Conservation (phyloP, 2,888 invertebrate genomes). For the Invenusta paracnida region DNA sequence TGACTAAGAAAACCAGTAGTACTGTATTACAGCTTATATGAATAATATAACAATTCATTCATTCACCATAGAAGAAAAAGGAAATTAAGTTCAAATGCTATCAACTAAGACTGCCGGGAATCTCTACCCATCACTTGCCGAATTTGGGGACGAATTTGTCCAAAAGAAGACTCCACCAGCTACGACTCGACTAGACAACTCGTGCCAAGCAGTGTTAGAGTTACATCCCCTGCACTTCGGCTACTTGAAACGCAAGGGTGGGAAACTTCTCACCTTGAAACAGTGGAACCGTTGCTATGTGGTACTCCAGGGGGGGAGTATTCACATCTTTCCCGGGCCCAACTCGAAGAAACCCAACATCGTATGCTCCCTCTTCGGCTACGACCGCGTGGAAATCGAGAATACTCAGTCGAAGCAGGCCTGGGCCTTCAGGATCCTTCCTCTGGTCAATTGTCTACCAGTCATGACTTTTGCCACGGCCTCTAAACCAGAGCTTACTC, state of each 20-base stretch:
- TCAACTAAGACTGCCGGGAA: no score
- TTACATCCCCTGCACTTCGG: neutral
- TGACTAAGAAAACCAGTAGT: no score
- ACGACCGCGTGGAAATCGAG: neutral
- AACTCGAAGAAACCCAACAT: neutral
- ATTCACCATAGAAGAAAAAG: no score
- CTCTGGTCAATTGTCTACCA: neutral
- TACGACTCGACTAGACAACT: no score
- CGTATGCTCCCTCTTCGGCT: neutral
- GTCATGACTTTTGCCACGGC: neutral
- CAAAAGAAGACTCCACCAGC: no score
- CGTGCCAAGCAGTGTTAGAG: neutral
- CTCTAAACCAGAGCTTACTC: constrained; percentile 10
- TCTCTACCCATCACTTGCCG: no score
- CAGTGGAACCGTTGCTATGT: neutral
- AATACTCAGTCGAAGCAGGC: neutral
- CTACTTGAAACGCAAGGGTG: neutral
- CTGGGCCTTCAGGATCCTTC: neutral
- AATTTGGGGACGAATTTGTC: no score
- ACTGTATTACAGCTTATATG: no score
- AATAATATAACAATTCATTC: no score
- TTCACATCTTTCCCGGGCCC: neutral
- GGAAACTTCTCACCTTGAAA: neutral
- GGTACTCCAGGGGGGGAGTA: neutral
- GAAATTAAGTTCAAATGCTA: no score